Conservation (phyloP, 2,113 vertebrate genomes). For the Colistium nudipinnis region DNA sequence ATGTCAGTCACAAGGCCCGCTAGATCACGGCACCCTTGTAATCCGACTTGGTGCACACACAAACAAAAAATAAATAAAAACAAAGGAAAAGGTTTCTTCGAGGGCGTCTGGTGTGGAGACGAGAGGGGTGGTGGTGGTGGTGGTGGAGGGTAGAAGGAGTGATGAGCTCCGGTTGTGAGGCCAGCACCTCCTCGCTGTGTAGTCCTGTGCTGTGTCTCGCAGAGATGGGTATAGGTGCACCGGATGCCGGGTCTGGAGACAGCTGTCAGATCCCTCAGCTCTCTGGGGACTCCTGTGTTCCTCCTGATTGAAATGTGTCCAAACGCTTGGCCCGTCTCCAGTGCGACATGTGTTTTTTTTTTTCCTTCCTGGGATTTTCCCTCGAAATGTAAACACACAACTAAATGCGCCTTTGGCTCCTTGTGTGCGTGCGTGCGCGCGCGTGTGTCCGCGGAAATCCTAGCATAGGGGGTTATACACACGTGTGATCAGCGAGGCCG, state of each 20-base stretch:
- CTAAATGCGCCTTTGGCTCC: not conserved
- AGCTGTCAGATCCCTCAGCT: constrained; percentile 57
- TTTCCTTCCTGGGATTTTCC: not conserved
- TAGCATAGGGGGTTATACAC: too few relatives aligned
- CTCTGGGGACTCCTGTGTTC: constrained; percentile 34
- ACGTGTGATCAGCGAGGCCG: constrained; percentile 38
- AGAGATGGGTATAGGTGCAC: constrained; percentile 10
- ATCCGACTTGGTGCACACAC: constrained; percentile 60
- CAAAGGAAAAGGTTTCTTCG: not conserved
- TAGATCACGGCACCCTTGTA: constrained; percentile 25
- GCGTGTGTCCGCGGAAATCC: not conserved
- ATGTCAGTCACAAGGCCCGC: constrained; percentile 6
- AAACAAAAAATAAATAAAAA: not conserved
- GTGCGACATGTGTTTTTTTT: constrained; percentile 38
- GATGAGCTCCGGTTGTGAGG: not conserved
- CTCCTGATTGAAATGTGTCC: constrained; percentile 35
- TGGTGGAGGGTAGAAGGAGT: not conserved
- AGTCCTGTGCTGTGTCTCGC: constrained; percentile 15
- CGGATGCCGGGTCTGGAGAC: constrained; percentile 24
- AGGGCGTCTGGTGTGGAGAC: not conserved
- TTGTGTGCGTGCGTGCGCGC: too few relatives aligned
- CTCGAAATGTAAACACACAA: constrained; percentile 43
- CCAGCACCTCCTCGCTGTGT: constrained; percentile 3
- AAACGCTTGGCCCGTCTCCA: constrained; percentile 35
- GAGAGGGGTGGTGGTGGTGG: not conserved